Evolutionary conservation across 2,113 vertebrate species (phyloP).

Genomic region (Rhabdornis inornatus): DNA sequence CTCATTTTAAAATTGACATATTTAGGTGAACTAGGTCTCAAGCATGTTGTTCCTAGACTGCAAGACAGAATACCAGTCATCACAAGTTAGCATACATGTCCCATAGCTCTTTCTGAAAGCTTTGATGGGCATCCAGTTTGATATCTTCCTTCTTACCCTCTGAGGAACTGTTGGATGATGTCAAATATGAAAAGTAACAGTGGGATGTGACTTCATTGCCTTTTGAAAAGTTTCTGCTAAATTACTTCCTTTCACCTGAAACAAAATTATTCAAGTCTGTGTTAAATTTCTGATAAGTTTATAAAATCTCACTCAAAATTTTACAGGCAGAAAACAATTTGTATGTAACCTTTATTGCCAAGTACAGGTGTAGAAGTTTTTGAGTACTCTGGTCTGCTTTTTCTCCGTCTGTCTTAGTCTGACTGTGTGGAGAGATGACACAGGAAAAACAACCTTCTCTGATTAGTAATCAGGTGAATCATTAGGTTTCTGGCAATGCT

Average conservation of each 20-base stretch:
- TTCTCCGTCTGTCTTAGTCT: background rate
- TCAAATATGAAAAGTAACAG: background rate
- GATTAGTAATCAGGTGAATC: background rate
- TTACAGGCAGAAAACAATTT: background rate
- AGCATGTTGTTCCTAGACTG: background rate
- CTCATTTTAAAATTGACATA: background rate
- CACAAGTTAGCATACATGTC: background rate
- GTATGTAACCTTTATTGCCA: background rate
- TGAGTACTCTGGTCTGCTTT: background rate
- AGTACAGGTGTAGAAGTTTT: background rate
- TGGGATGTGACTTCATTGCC: background rate
- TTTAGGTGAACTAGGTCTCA: background rate
- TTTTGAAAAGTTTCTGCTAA: background rate
- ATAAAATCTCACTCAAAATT: background rate
- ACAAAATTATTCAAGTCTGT: background rate
- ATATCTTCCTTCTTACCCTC: background rate
- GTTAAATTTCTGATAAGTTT: background rate
- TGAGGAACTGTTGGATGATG: background rate
- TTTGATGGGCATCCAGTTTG: background rate
- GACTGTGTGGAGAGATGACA: background rate
- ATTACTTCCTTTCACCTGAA: background rate
- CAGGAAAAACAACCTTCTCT: background rate
- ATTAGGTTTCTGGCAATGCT: background rate
- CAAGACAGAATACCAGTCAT: background rate
- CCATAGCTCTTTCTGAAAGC: background rate